Evolutionary conservation across 2,113 vertebrate species (phyloP).

Genomic region (Psittacula cyanocephala): DNA sequence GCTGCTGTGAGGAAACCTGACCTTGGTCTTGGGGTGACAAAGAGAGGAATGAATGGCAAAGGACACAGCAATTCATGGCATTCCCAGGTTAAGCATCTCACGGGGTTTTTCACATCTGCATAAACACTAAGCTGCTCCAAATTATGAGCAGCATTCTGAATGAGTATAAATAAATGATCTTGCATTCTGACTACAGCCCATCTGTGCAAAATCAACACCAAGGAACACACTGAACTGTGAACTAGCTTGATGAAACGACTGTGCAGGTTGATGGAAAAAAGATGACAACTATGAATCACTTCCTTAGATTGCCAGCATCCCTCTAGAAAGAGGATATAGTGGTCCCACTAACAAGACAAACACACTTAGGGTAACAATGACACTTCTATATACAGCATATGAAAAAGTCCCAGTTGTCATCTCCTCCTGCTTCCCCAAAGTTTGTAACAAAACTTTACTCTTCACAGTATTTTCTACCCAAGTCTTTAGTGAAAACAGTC

Average conservation of each 20-base stretch:
- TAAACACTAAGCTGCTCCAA: background rate
- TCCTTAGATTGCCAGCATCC: background rate
- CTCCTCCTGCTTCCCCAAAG: background rate
- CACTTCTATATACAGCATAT: background rate
- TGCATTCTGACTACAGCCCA: background rate
- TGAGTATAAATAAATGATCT: background rate
- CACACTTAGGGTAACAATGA: background rate
- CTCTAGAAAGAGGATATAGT: background rate
- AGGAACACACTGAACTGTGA: background rate
- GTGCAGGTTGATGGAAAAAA: background rate
- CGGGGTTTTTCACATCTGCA: rapidly evolving
- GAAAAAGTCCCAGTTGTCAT: background rate
- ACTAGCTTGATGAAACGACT: background rate
- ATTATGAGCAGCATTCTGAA: background rate
- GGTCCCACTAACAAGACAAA: background rate
- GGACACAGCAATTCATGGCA: background rate
- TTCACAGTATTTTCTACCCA: background rate
- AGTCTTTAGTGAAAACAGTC: background rate
- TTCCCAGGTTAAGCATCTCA: rapidly evolving
- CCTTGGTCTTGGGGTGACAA: background rate
- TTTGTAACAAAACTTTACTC: background rate
- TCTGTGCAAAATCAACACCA: background rate
- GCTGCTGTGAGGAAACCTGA: background rate
- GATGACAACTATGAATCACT: background rate
- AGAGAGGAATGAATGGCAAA: background rate